Conservation (phyloP, 2,113 vertebrate species). For the Plecturocebus donacophilus region DNA sequence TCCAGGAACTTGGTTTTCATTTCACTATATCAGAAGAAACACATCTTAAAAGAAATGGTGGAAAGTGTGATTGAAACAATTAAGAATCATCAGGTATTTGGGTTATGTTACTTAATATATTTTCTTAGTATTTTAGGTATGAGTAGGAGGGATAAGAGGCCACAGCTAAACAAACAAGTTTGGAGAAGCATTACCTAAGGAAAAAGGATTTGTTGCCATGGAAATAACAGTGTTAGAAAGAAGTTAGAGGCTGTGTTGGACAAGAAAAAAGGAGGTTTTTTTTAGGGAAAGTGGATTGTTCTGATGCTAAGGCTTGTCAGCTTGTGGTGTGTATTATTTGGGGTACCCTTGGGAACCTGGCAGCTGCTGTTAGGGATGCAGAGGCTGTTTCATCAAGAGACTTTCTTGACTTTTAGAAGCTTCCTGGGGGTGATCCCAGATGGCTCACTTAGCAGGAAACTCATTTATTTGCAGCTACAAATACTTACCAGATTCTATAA, state of each 20-base stretch:
- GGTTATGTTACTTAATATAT: not conserved
- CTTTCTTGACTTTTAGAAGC: constrained; percentile 40
- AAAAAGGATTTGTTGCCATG: not conserved
- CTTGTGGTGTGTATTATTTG: not conserved
- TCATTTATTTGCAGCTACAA: constrained; percentile 44
- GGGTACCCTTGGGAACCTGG: not conserved
- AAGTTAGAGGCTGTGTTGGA: not conserved
- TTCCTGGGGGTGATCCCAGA: constrained; percentile 62
- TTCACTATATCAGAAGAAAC: not conserved
- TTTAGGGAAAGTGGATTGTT: not conserved
- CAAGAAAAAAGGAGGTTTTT: not conserved
- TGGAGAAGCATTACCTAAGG: not conserved
- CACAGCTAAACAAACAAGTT: not conserved
- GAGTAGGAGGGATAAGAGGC: not conserved
- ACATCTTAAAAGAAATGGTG: not conserved
- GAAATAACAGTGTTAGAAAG: not conserved
- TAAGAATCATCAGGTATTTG: not conserved
- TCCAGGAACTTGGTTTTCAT: not conserved
- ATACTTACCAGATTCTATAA: constrained; percentile 40
- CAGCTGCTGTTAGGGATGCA: constrained; percentile 47
- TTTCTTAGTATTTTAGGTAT: not conserved
- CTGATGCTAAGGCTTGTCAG: not conserved
- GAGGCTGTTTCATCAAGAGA: constrained; percentile 14
- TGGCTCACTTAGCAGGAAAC: constrained; percentile 54
- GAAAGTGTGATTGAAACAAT: not conserved